phyloP scores from a whole-genome alignment of 2,797 vertebrate species.

The Limosa lapponica region DNA sequence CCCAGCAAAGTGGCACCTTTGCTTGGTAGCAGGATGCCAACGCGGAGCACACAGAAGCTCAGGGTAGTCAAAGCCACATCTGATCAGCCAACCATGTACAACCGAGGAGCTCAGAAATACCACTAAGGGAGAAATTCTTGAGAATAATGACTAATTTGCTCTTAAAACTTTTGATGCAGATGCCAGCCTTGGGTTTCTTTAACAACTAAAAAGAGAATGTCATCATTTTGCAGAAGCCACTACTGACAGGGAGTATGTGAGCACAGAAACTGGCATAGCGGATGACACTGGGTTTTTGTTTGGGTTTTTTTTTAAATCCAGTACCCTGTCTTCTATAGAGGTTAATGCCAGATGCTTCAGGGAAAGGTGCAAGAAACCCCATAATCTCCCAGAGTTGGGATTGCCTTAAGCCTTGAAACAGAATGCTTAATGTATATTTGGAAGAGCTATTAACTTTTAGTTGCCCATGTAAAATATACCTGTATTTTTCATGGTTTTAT shows the following conservation, averaged over 20 bases:
- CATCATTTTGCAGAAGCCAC: neutral
- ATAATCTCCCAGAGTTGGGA: neutral
- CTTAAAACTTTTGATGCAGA: neutral
- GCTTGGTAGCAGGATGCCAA: neutral
- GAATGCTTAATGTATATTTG: neutral
- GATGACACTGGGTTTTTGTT: neutral
- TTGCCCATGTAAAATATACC: neutral
- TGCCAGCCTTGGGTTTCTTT: neutral
- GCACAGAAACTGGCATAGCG: neutral
- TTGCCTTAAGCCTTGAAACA: neutral
- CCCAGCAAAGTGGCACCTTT: neutral
- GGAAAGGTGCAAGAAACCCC: conserved; percentile 19
- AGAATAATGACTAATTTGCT: neutral
- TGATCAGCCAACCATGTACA: neutral
- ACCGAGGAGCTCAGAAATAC: neutral
- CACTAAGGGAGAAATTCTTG: neutral
- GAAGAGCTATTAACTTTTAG: neutral
- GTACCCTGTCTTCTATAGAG: neutral
- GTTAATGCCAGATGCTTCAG: neutral
- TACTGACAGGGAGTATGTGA: neutral
- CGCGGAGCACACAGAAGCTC: neutral
- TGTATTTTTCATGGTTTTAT: neutral
- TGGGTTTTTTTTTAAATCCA: neutral
- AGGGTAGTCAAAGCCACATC: neutral
- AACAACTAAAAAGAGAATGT: neutral